Evolutionary conservation across 2,113 vertebrate species (phyloP), one percentile per base, ranked within the genome.

Genomic region (Cryptoleucopteryx plumbea): DNA sequence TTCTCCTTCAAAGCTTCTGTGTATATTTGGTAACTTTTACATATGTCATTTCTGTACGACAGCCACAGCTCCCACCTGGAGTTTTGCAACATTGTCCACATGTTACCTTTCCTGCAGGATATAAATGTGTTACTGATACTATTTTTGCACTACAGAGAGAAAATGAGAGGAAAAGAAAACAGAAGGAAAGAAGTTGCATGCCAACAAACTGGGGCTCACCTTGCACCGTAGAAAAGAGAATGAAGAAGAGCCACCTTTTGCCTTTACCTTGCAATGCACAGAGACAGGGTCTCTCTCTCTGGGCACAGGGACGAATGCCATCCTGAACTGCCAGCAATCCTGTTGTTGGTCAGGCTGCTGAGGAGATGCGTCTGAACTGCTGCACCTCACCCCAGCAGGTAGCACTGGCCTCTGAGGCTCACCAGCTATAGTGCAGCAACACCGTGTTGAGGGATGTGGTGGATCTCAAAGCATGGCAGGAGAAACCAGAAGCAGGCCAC

Each of bases 41-140:
- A 98, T 98, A 98, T 98, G 98, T 98, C 98, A 98, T 97, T 98
- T 98, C 95, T 98, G 98, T 98, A 98, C 62, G n/a, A 98, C 97
- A 98, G 98, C 97, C 98, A 98, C 97, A 98, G 97, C 97, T 98
- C 98, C 98, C 98, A 98, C 98, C 98, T 98, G 98, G 97, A 98
- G 98, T 98, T 98, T 98, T 96, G 94, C 97, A 98, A 98, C 98
- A 98, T 98, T 98, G 98, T 98, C 98, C 97, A 97, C 98, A 98
- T 98, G 98, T 98, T 98, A 97, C 97, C 97, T 97, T 97, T 98
- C 97, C 93, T 98, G 95, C 90, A 96, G 97, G 98, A 97, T 98
- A 97, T 94, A 98, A 98, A 98, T 97, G 97, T 98, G 98, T 97
- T 97, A 94, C 91, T 96, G 97, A 95, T 98, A 97, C 98, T 98